phyloP scores from a whole-genome alignment of 2,888 invertebrate species.

The Campopleginae sp. region DNA sequence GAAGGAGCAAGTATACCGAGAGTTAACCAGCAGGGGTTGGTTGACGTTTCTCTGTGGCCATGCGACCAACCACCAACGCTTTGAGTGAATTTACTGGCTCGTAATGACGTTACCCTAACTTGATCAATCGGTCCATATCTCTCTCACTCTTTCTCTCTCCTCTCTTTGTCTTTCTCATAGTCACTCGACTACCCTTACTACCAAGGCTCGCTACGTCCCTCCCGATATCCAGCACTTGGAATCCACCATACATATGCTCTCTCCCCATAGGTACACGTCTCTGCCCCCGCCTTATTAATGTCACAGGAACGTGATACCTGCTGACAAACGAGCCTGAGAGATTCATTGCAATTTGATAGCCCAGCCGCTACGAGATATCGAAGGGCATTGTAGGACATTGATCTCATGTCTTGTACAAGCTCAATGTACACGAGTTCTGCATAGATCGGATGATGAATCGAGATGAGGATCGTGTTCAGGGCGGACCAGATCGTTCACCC shows the following conservation, averaged over 20 bases:
- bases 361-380: slow-evolving; percentile 51
- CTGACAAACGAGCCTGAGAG: slow-evolving; percentile 73
- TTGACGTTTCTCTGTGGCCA: slow-evolving; percentile 66
- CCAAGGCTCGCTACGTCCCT: neutral
- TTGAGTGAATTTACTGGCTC: slow-evolving; percentile 70
- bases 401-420: neutral
- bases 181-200: neutral
- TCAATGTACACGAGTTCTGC: neutral
- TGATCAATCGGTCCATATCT: slow-evolving; percentile 75
- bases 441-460: neutral
- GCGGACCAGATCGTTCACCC: neutral
- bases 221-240: slow-evolving; percentile 43
- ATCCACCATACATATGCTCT: slow-evolving; percentile 58
- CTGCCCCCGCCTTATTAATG: slow-evolving; percentile 45
- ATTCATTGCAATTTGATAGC: slow-evolving; percentile 80
- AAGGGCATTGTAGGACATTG: slow-evolving; percentile 28
- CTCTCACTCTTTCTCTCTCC: slow-evolving; percentile 25
- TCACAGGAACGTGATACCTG: slow-evolving; percentile 58
- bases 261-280: slow-evolving; percentile 70
- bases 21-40: slow-evolving; percentile 56
- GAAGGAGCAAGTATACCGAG: slow-evolving; percentile 54
- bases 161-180: slow-evolving; percentile 24
- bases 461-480: neutral
- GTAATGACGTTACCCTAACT: slow-evolving; percentile 82
- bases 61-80: slow-evolving; percentile 73